Evolutionary conservation across 1,140 invertebrate species (phyloP).

Genomic region (Gonioctena quinquepunctata): DNA sequence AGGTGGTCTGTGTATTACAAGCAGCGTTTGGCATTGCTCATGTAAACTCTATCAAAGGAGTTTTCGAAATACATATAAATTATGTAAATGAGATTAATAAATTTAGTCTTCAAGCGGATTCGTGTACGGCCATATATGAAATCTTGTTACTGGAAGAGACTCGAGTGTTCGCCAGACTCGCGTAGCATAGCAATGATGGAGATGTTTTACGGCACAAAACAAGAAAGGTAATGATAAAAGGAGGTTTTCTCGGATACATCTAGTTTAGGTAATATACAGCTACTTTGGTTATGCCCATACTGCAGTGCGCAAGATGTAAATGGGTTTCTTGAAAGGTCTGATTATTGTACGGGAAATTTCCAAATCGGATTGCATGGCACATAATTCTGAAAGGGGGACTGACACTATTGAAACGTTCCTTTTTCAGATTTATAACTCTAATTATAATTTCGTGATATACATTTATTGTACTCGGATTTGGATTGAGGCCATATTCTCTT

Average conservation of each 20-base stretch:
- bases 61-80: conserved; percentile 17
- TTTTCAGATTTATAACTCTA: too few species aligned
- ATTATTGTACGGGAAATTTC: too few species aligned
- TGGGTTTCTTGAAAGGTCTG: neutral
- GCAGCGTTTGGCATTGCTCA: neutral
- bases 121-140: conserved; percentile 7
- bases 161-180: neutral
- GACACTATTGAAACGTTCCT: too few species aligned
- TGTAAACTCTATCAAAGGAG: conserved; percentile 13
- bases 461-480: too few species aligned
- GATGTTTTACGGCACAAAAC: neutral
- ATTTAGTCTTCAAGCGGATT: conserved; percentile 6
- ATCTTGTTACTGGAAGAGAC: neutral
- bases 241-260: neutral
- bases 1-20: conserved; percentile 9
- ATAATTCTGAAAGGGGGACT: too few species aligned
- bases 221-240: neutral
- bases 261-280: neutral
- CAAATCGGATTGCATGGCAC: too few species aligned
- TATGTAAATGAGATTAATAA: conserved; percentile 15
- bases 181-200: neutral
- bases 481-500: too few species aligned
- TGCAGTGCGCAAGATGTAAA: neutral
- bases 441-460: too few species aligned
- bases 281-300: too few species aligned